A percentile compares a stretch with the other conserved stretches of the same genome.
Evolutionary conservation across 53 echinoderm and acorn worm species (phyloP).

Genomic region (Antedon mediterranea): DNA sequence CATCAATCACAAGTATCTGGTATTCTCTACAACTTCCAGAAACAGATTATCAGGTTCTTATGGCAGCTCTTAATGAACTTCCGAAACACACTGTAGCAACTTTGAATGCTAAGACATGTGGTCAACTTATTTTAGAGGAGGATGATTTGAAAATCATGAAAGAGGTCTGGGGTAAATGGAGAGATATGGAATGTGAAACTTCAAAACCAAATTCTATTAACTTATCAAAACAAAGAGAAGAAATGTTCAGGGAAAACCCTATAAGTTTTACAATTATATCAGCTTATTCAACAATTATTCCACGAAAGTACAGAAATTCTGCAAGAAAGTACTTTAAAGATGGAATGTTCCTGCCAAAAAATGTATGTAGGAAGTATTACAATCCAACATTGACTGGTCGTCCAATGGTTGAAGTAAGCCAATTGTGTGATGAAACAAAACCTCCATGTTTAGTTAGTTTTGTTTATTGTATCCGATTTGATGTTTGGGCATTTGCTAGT

Average conservation of each 20-base stretch:
- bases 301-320: conserved; percentile 5
- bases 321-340: conserved; percentile 19
- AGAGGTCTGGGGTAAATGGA: too few relatives aligned
- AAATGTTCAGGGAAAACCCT: conserved; percentile 3
- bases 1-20: conserved; percentile 16
- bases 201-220: conserved; percentile 8
- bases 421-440: background rate
- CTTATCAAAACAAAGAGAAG: conserved; percentile 9
- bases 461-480: conserved; percentile 14
- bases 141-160: too few relatives aligned
- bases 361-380: conserved; percentile 2
- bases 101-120: conserved; percentile 1
- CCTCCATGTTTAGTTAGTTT: background rate
- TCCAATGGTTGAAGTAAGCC: background rate
- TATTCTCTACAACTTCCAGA: conserved; percentile 24
- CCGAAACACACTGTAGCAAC: background rate
- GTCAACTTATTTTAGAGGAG: conserved; percentile 7
- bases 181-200: conserved; percentile 11
- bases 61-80: conserved; percentile 15
- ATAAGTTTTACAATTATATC: background rate
- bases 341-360: conserved; percentile 17
- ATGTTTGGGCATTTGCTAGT: conserved; percentile 5
- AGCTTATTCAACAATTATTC: conserved; percentile 7
- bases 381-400: conserved; percentile 33
- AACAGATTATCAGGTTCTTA: conserved; percentile 10